Evolutionary conservation across 2,797 vertebrate genomes (phyloP).

Genomic region (Eptatretus atami): DNA sequence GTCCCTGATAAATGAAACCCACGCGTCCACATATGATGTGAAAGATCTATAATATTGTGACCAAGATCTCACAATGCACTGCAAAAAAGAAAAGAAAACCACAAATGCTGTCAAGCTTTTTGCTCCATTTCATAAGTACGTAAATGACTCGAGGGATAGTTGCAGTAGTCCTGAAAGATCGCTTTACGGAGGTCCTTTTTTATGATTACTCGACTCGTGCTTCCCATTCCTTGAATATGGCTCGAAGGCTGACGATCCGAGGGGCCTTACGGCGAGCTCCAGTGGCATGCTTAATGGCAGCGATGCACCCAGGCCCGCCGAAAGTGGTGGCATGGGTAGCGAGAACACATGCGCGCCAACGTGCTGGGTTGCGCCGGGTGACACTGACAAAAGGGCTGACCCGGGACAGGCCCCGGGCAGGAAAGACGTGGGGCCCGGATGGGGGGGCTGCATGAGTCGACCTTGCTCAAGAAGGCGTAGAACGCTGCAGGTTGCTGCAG

Average conservation of each 20-base stretch:
- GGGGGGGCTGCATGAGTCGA: constrained; percentile 31
- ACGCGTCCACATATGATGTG: too few relatives aligned
- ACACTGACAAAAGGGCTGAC: too few relatives aligned
- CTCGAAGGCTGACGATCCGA: constrained; percentile 51
- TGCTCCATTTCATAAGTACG: too few relatives aligned
- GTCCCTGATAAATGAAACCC: too few relatives aligned
- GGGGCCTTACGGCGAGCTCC: constrained; percentile 26
- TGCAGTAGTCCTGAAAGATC: too few relatives aligned
- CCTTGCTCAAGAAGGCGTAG: constrained; percentile 64
- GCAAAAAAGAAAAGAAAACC: too few relatives aligned
- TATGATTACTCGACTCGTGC: constrained; percentile 16
- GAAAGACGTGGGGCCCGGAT: constrained; percentile 11
- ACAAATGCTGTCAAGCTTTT: too few relatives aligned
- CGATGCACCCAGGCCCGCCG: constrained; percentile 12
- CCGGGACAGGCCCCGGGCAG: constrained; percentile 9
- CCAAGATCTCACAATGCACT: too few relatives aligned
- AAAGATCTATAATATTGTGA: too few relatives aligned
- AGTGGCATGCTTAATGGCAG: constrained; percentile 27
- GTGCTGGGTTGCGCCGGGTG: constrained; percentile 11
- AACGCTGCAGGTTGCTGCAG: constrained; percentile 63
- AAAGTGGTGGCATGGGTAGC: constrained; percentile 24
- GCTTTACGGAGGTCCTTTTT: neutral
- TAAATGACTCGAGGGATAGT: too few relatives aligned
- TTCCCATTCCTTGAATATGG: constrained; percentile 44
- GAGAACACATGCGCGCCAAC: constrained; percentile 16